A percentile compares a stretch with the other conserved stretches of the same genome.
phyloP scores from a whole-genome alignment of 2,113 vertebrate species.

The Chloropsis cyanopogon region DNA sequence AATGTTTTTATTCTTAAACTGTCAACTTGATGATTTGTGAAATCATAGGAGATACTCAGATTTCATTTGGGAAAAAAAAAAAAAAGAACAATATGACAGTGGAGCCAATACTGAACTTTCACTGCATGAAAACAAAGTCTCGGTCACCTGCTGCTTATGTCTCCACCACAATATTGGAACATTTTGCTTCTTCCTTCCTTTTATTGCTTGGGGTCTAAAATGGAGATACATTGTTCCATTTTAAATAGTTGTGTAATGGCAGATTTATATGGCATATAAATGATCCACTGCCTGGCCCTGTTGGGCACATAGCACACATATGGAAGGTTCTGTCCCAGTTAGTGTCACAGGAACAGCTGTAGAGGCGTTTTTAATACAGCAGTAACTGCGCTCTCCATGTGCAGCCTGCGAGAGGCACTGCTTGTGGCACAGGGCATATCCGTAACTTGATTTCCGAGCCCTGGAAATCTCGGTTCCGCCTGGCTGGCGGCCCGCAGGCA shows the following conservation, averaged over 20 bases:
- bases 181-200: neutral
- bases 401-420: accelerated
- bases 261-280: neutral
- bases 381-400: neutral
- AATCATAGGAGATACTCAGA: neutral
- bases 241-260: neutral
- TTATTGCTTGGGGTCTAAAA: neutral
- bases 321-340: neutral
- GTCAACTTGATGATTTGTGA: neutral
- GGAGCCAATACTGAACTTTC: neutral
- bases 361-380: neutral
- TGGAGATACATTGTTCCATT: neutral
- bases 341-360: neutral
- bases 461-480: neutral
- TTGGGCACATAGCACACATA: neutral
- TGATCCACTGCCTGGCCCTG: neutral
- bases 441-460: neutral
- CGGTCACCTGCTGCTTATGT: neutral
- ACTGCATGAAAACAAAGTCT: neutral
- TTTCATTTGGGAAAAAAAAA: neutral
- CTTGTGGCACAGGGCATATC: neutral
- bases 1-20: neutral
- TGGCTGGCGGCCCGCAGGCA: neutral
- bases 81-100: neutral
- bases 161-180: neutral